A percentile compares a stretch with the other conserved stretches of the same genome.
Evolutionary conservation across 1,140 invertebrate species (phyloP).

Genomic region (Ceratina australensis): DNA sequence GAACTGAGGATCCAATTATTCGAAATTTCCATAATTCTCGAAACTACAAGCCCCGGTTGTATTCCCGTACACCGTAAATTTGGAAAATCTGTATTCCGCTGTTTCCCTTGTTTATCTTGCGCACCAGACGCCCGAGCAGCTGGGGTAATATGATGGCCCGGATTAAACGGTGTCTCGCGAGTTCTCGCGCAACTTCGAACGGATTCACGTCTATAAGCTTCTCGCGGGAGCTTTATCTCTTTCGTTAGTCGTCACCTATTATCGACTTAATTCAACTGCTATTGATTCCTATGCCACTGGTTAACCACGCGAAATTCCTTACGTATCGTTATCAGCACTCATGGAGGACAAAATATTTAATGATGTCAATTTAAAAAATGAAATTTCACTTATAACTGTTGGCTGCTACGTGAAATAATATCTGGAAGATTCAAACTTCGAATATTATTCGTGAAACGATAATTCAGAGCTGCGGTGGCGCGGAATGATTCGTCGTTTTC

Average conservation of each 20-base stretch:
- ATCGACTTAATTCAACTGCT: not conserved
- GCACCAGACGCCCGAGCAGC: constrained; percentile 28
- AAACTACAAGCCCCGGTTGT: constrained; percentile 35
- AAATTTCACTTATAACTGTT: not conserved
- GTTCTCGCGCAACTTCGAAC: constrained; percentile 37
- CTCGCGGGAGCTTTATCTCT: too few relatives aligned
- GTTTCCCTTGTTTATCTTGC: constrained; percentile 51
- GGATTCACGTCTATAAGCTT: not conserved
- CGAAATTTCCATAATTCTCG: constrained; percentile 58
- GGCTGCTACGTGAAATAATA: too few relatives aligned
- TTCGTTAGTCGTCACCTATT: not conserved
- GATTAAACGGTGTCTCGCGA: constrained; percentile 46
- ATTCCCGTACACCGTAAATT: constrained; percentile 50
- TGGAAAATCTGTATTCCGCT: constrained; percentile 57
- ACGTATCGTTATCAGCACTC: too few relatives aligned
- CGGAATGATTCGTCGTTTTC: not conserved
- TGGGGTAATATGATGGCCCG: constrained; percentile 33
- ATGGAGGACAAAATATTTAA: not conserved
- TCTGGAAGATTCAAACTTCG: not conserved
- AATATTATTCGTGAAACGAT: constrained; percentile 5
- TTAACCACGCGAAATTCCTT: too few relatives aligned
- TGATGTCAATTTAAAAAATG: not conserved
- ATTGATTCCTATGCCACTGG: not conserved
- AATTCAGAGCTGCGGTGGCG: not conserved
- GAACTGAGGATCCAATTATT: constrained; percentile 52